These are phyloP conservation scores for Barnardius zonarius DNA, from an alignment of 2,113 vertebrate species.

Conservation along the genomic window DNA sequence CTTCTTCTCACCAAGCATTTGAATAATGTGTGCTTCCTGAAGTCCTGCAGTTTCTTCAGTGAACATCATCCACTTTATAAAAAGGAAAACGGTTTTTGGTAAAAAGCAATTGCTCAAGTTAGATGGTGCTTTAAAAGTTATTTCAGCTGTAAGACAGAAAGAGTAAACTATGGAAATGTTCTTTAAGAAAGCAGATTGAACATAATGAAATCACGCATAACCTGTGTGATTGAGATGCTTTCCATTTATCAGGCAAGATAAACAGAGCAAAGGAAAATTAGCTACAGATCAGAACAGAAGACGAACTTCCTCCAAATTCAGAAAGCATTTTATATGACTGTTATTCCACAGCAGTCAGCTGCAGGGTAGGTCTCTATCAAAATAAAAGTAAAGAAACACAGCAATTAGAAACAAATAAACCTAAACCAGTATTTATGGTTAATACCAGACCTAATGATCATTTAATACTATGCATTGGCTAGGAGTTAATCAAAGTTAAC, in stretches of 20 bases:
- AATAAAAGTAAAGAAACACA: background rate
- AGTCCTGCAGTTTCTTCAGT: background rate
- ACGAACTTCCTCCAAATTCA: background rate
- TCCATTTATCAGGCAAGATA: background rate
- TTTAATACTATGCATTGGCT: background rate
- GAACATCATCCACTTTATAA: background rate
- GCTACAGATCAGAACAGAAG: background rate
- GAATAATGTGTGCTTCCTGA: background rate
- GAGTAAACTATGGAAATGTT: background rate
- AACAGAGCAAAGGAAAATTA: background rate
- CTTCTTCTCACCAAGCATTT: background rate
- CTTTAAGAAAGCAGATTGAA: background rate
- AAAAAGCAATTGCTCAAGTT: background rate
- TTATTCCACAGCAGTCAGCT: background rate
- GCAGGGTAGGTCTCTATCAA: background rate
- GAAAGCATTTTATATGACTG: background rate
- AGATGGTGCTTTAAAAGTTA: slow-evolving; percentile 14
- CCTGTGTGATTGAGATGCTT: background rate
- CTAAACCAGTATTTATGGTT: background rate
- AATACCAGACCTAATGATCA: background rate
- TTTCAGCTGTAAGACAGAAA: background rate
- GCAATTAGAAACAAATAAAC: background rate
- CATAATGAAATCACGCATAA: background rate
- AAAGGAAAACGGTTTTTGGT: background rate
- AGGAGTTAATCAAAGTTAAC: background rate